Conservation (phyloP, 2,113 vertebrate genomes). For the Erinaceus europaeus region DNA sequence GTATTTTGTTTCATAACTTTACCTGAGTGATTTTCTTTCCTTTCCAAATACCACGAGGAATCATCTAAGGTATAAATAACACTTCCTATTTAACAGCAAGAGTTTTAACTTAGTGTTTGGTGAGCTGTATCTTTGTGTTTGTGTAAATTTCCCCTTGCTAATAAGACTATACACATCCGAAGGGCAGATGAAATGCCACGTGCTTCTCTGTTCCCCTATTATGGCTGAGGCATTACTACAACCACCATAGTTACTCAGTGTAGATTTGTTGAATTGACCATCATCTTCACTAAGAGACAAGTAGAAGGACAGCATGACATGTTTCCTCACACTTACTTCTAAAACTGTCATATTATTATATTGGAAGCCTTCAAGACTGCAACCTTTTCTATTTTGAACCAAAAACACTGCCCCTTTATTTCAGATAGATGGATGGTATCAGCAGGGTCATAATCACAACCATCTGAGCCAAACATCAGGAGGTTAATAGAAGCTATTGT, state of each 20-base stretch:
- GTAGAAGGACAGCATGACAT: not conserved
- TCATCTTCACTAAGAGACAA: not conserved
- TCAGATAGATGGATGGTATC: slow-evolving; percentile 44
- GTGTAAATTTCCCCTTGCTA: not conserved
- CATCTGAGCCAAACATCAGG: slow-evolving; percentile 53
- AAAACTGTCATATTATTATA: not conserved
- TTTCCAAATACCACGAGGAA: not conserved
- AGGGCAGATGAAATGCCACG: not conserved
- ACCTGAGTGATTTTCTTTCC: slow-evolving; percentile 24
- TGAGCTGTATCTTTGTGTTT: not conserved
- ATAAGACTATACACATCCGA: not conserved
- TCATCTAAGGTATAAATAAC: slow-evolving; percentile 19
- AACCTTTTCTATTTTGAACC: slow-evolving; percentile 4
- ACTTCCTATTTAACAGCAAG: slow-evolving; percentile 16
- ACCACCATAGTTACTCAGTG: not conserved
- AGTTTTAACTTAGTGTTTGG: not conserved
- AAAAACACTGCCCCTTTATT: slow-evolving; percentile 20
- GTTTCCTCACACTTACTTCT: slow-evolving; percentile 25
- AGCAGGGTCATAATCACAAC: slow-evolving; percentile 52
- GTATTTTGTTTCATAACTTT: slow-evolving; percentile 4
- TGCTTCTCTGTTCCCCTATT: not conserved
- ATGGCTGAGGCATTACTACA: not conserved
- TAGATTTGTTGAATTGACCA: not conserved
- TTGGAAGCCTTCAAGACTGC: not conserved
- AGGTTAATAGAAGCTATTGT: slow-evolving; percentile 64